Evolutionary conservation across 2,888 invertebrate genomes (phyloP), one percentile per base, ranked within the genome.

Genomic region (Tachina grossa): DNA sequence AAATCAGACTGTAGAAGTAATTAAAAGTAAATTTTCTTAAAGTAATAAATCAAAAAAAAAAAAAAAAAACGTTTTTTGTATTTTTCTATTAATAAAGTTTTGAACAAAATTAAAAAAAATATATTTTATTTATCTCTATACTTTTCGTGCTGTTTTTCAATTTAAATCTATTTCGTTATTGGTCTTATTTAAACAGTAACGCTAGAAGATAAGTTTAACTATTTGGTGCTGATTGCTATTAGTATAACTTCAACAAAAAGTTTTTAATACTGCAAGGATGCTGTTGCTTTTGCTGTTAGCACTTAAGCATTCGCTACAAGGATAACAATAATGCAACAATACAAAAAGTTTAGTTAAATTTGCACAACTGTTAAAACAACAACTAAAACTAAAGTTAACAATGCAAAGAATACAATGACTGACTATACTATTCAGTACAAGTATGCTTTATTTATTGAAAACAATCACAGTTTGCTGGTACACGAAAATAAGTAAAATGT

Each of bases 161-260:
- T 81, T 81, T 63, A 65, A 81, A 31, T 49, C 31, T 31, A 51
- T 69, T 68, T 68, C 77, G 81, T 85, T 85, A 81, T 85, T 81
- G 81, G 84, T 74, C 81, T 74, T 68, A 74, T 85, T 85, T 85
- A 78, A 85, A 55, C 57, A 63, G 16, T 69, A 77, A 77, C n/a
- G 76, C 66, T 72, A 43, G 69, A 61, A 49, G 53, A 66, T 66
- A 45, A 80, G 71, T 84, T 81, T 68, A 49, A 61, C 80, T 72
- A 74, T 55, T 53, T 59, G 51, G 13, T 22, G 49, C 45, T 65
- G 76, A 65, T 65, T 76, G 55, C 16, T 65, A 6, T 47, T 31
- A 71, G 22, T 43, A 43, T 39, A 53, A 16, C 76, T 31, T 39
- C n/a, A 59, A 57, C 4, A 61, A 63, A 43, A 47, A 39, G 11